These are phyloP conservation scores for Liparis tanakae DNA, from an alignment of 2,797 vertebrate species.

Conservation along the genomic window DNA sequence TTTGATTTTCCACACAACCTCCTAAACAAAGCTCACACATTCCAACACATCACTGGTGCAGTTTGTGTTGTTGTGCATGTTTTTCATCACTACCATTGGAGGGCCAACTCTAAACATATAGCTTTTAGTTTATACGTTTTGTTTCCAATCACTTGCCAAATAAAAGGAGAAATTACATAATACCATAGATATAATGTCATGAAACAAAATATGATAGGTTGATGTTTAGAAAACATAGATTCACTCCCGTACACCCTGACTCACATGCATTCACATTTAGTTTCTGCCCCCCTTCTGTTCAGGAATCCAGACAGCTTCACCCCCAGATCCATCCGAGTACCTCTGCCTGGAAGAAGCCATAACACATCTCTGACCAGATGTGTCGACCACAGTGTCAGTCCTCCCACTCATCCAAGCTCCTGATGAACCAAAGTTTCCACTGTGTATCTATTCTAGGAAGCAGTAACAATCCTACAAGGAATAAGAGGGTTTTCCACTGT, in stretches of 20 bases:
- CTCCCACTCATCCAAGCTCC: conserved; percentile 31
- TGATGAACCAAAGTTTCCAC: conserved; percentile 56
- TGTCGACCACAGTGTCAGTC: conserved; percentile 40
- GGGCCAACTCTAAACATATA: not conserved
- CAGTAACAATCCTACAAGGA: conserved; percentile 49
- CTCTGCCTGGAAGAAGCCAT: conserved; percentile 16
- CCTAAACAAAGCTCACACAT: not conserved
- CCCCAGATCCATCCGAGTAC: not conserved
- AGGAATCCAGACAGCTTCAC: not conserved
- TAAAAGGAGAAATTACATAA: not conserved
- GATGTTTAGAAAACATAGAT: not conserved
- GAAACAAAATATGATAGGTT: not conserved
- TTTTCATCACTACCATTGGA: not conserved
- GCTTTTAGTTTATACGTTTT: not conserved
- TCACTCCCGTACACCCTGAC: not conserved
- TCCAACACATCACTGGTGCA: not conserved
- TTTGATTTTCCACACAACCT: not conserved
- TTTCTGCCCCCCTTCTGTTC: not conserved
- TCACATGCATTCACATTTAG: not conserved
- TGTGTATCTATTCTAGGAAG: conserved; percentile 70
- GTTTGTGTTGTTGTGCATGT: not conserved
- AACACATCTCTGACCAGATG: conserved; percentile 59
- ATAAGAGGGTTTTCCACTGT: conserved; percentile 52
- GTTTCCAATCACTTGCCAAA: not conserved
- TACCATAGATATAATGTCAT: not conserved